Evolutionary conservation across 2,797 vertebrate species (phyloP).

Genomic region (Merluccius polli): DNA sequence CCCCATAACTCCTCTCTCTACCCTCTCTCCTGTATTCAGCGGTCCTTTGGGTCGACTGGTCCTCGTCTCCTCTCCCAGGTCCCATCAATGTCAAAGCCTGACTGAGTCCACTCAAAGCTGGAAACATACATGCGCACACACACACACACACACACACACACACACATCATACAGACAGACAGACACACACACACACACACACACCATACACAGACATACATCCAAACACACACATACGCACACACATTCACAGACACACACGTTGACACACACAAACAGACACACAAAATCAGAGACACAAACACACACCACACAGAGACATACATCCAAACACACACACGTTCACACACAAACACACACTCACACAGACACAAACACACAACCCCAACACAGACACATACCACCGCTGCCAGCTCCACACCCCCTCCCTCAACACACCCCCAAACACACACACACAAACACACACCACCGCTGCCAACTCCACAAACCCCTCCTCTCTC

Average conservation of each 20-base stretch:
- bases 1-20: conserved; percentile 1
- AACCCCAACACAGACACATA: not conserved
- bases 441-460: not conserved
- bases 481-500: conserved; percentile 17
- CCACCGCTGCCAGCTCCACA: no score
- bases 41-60: conserved; percentile 66
- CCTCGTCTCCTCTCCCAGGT: conserved; percentile 64
- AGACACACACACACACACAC: no score
- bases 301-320: not conserved
- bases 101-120: conserved; percentile 70
- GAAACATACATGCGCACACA: not conserved
- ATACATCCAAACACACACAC: not conserved
- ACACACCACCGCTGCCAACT: not conserved
- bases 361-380: not conserved
- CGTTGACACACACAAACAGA: no score
- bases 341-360: no score
- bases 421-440: not conserved
- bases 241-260: no score
- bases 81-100: conserved; percentile 72
- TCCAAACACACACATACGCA: no score
- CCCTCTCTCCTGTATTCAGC: conserved; percentile 40
- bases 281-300: no score
- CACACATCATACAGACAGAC: not conserved
- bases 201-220: no score
- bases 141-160: not conserved